phyloP scores from a whole-genome alignment of 2,888 invertebrate genomes.

The Dione vanillae region DNA sequence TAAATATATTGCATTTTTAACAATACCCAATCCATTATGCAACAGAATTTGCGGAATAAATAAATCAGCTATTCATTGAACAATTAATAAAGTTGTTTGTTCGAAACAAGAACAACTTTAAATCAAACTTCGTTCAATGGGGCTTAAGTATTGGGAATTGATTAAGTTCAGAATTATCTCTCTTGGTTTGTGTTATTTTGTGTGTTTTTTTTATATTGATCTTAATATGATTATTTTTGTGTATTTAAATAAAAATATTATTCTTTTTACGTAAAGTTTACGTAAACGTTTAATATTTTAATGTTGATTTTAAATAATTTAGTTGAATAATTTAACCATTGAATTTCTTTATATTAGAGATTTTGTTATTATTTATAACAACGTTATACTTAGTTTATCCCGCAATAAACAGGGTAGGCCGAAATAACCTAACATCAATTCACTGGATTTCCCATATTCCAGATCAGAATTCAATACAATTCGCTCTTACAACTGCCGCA shows the following conservation, averaged over 20 bases:
- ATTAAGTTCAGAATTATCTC: conserved; percentile 29
- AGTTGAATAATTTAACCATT: no score
- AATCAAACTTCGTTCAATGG: conserved; percentile 37
- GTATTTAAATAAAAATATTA: not conserved
- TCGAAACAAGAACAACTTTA: conserved; percentile 40
- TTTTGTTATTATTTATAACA: no score
- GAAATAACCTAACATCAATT: no score
- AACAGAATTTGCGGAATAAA: conserved; percentile 26
- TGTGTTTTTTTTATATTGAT: conserved; percentile 3
- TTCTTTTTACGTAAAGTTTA: not conserved
- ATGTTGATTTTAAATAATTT: no score
- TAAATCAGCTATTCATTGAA: conserved; percentile 39
- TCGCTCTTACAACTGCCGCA: no score
- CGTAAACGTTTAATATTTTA: no score
- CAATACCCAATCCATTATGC: not conserved
- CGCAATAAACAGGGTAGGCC: no score
- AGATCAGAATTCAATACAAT: no score
- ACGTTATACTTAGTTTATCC: no score
- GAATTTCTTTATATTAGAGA: no score
- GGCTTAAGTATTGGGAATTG: conserved; percentile 35
- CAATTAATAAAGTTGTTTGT: conserved; percentile 41
- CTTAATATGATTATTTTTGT: not conserved
- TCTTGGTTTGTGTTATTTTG: not conserved
- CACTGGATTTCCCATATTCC: no score
- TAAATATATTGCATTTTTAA: not conserved